A percentile compares a stretch with the other conserved stretches of the same genome.
Conservation (phyloP, 37 sponge, comb jelly and placozoan species). For the Aphrocallistes beatrix region DNA sequence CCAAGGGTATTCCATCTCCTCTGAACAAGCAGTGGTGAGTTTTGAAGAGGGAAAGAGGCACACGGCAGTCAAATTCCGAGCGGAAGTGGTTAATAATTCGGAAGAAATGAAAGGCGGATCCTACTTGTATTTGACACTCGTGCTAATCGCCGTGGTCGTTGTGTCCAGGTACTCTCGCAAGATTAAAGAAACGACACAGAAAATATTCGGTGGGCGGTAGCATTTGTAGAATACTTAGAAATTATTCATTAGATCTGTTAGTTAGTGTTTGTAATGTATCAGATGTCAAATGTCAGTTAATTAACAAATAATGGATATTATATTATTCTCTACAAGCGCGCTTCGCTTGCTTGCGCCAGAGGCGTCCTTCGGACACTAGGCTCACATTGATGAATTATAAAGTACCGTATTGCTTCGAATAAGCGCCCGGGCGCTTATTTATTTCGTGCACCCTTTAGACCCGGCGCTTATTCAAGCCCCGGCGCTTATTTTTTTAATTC, state of each 20-base stretch:
- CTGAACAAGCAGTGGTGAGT: not conserved
- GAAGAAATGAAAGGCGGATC: not conserved
- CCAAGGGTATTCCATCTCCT: not conserved
- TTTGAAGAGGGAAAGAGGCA: not conserved
- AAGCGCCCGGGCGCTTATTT: too few species aligned
- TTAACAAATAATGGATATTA: too few species aligned
- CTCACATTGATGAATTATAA: too few species aligned
- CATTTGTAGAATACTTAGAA: not conserved
- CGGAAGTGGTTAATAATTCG: not conserved
- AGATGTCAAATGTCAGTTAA: not conserved
- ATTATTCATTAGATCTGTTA: not conserved
- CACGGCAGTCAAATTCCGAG: not conserved
- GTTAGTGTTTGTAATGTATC: not conserved
- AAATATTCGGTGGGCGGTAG: not conserved
- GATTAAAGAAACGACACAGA: not conserved
- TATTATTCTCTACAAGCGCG: too few species aligned
- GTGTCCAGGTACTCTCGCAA: not conserved
- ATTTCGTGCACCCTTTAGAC: too few species aligned
- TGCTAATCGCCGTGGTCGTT: not conserved
- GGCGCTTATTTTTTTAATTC: too few species aligned
- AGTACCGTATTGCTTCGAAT: too few species aligned
- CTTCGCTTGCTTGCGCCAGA: too few species aligned
- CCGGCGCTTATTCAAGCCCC: too few species aligned
- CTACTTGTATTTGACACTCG: not conserved
- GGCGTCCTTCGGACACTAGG: too few species aligned